Conservation (phyloP, 1,140 invertebrate genomes). For the Diorhabda elongata region DNA sequence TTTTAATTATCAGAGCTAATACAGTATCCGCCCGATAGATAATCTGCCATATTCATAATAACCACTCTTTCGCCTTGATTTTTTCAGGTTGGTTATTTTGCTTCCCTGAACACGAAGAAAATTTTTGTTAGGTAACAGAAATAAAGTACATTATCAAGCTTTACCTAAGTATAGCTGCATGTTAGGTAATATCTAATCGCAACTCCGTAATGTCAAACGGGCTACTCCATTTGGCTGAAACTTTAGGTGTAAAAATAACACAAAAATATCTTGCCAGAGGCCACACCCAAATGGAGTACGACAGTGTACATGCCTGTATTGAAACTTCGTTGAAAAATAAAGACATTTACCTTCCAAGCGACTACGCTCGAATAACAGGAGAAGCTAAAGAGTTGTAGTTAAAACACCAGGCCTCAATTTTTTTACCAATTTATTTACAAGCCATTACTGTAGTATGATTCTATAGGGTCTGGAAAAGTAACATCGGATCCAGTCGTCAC, state of each 20-base stretch:
- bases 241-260: slow-evolving; percentile 33
- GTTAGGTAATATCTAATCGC: not conserved
- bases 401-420: too few species aligned
- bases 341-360: slow-evolving; percentile 31
- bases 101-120: not conserved
- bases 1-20: not conserved
- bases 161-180: not conserved
- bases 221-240: slow-evolving; percentile 32
- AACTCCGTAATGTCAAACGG: slow-evolving; percentile 37
- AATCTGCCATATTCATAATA: not conserved
- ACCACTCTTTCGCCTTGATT: not conserved
- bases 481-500: too few species aligned
- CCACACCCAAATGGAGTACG: slow-evolving; percentile 48
- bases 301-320: slow-evolving; percentile 42
- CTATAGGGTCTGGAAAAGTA: too few species aligned
- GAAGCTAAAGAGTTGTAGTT: not conserved
- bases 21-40: not conserved
- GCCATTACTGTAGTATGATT: too few species aligned
- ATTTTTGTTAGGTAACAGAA: not conserved
- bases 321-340: slow-evolving; percentile 19
- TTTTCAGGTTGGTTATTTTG: not conserved
- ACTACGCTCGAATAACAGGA: slow-evolving; percentile 24
- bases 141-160: not conserved
- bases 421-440: too few species aligned
- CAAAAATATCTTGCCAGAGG: slow-evolving; percentile 48